Conservation (phyloP, 2,113 vertebrate species). For the Pycnonotus jocosus region DNA sequence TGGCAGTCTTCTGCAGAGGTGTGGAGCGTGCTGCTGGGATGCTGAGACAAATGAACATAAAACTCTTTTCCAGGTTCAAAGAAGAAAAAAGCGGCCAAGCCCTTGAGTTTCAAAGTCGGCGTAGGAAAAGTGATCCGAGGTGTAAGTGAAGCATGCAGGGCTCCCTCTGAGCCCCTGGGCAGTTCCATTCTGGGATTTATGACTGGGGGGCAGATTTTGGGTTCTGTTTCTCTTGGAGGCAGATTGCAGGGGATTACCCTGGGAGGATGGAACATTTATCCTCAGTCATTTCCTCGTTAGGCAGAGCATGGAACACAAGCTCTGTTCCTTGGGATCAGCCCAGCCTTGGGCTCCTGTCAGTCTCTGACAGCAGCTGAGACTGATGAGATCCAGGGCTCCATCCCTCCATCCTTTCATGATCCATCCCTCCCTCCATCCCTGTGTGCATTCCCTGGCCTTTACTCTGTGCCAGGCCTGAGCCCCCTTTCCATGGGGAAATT, state of each 20-base stretch:
- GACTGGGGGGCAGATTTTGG: rapidly evolving
- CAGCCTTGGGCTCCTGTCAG: not conserved
- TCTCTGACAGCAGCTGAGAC: not conserved
- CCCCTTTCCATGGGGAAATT: not conserved
- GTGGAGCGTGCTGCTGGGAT: not conserved
- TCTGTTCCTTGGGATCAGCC: not conserved
- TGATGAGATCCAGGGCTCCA: rapidly evolving
- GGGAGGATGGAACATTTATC: rapidly evolving
- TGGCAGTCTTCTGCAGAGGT: not conserved
- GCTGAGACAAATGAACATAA: not conserved
- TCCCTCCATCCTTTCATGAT: not conserved
- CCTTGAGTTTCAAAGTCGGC: slow-evolving; percentile 93
- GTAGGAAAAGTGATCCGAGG: slow-evolving; percentile 93
- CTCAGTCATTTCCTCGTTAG: rapidly evolving
- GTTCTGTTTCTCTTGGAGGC: not conserved
- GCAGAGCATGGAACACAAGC: rapidly evolving
- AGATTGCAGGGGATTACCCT: rapidly evolving
- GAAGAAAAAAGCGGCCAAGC: slow-evolving; percentile 93
- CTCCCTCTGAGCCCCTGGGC: rapidly evolving
- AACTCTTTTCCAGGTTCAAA: slow-evolving; percentile 79
- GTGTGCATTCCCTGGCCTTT: not conserved
- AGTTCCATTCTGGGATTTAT: rapidly evolving
- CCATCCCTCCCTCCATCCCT: too few species aligned
- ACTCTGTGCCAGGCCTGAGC: too few species aligned
- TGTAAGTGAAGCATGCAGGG: slow-evolving; percentile 67